A percentile compares a stretch with the other conserved stretches of the same genome.
phyloP scores from a whole-genome alignment of 2,797 vertebrate genomes.

The Onychomys arenicola region DNA sequence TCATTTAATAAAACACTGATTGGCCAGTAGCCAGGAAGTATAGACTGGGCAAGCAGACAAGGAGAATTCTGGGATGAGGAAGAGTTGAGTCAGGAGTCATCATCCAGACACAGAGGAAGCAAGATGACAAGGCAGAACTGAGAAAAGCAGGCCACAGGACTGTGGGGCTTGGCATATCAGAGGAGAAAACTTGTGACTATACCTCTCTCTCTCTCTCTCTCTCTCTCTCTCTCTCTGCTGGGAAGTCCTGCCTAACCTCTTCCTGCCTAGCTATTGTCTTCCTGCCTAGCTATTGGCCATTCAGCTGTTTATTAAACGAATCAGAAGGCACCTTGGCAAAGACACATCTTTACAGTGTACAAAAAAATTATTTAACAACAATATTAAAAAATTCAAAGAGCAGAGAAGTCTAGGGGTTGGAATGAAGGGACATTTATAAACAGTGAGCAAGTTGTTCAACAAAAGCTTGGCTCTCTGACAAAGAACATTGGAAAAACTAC shows the following conservation, averaged over 20 bases:
- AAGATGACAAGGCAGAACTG: too few relatives aligned
- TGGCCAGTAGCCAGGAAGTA: too few relatives aligned
- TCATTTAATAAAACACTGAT: too few relatives aligned
- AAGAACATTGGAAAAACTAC: not conserved
- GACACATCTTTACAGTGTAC: not conserved
- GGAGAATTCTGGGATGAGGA: too few relatives aligned
- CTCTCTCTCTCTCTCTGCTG: too few relatives aligned
- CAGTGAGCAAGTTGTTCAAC: not conserved
- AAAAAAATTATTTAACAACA: not conserved
- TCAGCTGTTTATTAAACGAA: not conserved
- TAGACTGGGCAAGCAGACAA: too few relatives aligned
- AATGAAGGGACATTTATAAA: not conserved
- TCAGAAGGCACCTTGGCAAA: not conserved
- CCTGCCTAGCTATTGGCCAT: not conserved
- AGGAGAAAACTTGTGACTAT: too few relatives aligned
- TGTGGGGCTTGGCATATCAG: too few relatives aligned
- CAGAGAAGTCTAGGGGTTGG: not conserved
- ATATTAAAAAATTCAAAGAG: not conserved
- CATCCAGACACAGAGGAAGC: too few relatives aligned
- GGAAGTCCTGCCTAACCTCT: not conserved
- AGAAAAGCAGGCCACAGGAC: too few relatives aligned
- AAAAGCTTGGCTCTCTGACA: not conserved
- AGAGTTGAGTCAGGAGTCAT: too few relatives aligned
- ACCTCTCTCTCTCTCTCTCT: too few relatives aligned
- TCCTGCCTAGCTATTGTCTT: not conserved